Conservation (phyloP, 2,113 vertebrate species). For the Carassius auratus region DNA sequence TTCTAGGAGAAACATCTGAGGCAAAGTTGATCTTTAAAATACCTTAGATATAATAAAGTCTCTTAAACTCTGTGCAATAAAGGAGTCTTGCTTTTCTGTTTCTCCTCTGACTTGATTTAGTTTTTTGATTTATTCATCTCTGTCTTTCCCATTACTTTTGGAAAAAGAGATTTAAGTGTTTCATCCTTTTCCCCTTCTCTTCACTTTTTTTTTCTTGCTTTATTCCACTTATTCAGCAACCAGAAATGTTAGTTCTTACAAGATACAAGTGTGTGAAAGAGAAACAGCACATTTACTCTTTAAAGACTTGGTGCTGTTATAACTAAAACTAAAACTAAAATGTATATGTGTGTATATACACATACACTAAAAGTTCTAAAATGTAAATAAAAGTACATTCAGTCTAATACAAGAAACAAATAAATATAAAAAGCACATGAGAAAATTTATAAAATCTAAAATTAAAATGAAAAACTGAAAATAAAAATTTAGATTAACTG, state of each 20-base stretch:
- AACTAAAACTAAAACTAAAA: slow-evolving; percentile 1
- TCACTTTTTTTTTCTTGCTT: slow-evolving; percentile 21
- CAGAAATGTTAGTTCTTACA: background rate
- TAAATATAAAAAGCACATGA: too few species aligned
- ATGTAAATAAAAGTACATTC: too few species aligned
- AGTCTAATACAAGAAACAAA: too few species aligned
- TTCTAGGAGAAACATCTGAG: slow-evolving; percentile 4
- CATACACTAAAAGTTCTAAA: too few species aligned
- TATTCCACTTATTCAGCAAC: slow-evolving; percentile 15
- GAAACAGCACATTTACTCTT: background rate
- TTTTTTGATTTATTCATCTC: background rate
- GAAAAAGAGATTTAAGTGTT: background rate
- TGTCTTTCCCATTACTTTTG: background rate
- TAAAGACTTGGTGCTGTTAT: background rate
- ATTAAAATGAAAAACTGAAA: too few species aligned
- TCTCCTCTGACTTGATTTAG: background rate
- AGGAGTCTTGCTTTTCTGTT: background rate
- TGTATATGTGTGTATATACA: too few species aligned
- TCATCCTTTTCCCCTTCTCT: background rate
- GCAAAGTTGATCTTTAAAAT: slow-evolving; percentile 10
- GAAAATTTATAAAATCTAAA: too few species aligned
- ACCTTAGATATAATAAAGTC: background rate
- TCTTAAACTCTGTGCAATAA: background rate
- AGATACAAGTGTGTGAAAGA: background rate
- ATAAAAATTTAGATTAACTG: background rate